Conservation (phyloP, 2,113 vertebrate species). For the Vireo altiloquus region DNA sequence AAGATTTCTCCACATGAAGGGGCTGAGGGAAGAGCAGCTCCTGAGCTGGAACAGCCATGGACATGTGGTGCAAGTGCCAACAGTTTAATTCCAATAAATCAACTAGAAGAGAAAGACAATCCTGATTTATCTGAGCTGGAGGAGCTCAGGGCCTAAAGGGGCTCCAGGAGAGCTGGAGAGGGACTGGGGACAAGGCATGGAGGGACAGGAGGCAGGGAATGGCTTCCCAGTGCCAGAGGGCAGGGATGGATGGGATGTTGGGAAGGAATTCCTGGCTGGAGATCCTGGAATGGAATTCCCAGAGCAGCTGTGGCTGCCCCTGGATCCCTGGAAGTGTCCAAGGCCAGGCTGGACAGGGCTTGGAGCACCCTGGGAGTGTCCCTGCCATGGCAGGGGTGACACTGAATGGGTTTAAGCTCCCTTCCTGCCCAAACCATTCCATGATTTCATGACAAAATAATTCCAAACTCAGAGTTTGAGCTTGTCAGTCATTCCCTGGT, state of each 20-base stretch:
- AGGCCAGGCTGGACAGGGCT: neutral
- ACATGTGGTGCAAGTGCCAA: fast-evolving
- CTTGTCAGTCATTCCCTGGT: neutral
- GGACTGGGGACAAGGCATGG: neutral
- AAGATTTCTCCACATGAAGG: neutral
- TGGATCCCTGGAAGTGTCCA: fast-evolving
- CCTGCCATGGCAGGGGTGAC: neutral
- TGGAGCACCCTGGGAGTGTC: neutral
- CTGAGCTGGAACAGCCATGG: fast-evolving
- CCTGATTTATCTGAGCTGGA: neutral
- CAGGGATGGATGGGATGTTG: neutral
- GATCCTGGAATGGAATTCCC: neutral
- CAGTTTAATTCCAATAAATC: neutral
- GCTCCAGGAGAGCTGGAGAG: neutral
- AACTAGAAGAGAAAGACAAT: neutral
- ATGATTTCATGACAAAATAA: neutral
- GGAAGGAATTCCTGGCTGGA: neutral
- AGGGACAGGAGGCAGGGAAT: neutral
- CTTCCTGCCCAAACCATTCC: neutral
- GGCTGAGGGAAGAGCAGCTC: neutral
- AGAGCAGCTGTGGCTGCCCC: neutral
- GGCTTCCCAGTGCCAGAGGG: neutral
- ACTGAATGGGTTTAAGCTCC: neutral
- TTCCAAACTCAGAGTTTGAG: neutral
- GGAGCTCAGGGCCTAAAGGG: neutral